Percentiles rank a stretch among this genome's conserved stretches.
Conservation (phyloP, 2,797 vertebrate genomes). For the Tachyglossus aculeatus region DNA sequence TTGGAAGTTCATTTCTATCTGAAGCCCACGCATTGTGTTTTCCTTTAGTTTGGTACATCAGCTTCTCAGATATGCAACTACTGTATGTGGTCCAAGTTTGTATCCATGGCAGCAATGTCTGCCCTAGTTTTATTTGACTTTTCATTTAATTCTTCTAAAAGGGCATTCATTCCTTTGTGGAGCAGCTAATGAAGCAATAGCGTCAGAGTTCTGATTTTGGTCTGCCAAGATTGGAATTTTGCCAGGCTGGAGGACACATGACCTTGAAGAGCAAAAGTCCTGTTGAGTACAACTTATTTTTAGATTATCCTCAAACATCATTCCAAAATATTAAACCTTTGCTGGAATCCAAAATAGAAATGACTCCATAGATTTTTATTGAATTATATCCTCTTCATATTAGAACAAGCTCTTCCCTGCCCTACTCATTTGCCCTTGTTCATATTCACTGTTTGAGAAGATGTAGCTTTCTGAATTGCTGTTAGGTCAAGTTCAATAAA, state of each 20-base stretch:
- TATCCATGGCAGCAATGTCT: conserved; percentile 57
- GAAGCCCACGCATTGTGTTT: not conserved
- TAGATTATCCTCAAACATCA: conserved; percentile 12
- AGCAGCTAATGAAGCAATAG: conserved; percentile 44
- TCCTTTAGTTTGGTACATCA: conserved; percentile 35
- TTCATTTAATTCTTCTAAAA: conserved; percentile 57
- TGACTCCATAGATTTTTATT: not conserved
- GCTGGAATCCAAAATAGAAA: not conserved
- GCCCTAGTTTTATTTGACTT: conserved; percentile 57
- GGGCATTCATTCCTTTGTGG: conserved; percentile 47
- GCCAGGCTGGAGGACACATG: conserved; percentile 51
- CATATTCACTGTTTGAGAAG: conserved; percentile 11
- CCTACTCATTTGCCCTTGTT: not conserved
- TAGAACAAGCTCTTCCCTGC: not conserved
- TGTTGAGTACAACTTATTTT: conserved; percentile 28
- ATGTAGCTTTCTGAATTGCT: not conserved
- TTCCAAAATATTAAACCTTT: conserved; percentile 1
- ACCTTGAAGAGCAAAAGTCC: conserved; percentile 48
- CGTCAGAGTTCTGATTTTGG: conserved; percentile 22
- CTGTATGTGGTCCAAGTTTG: conserved; percentile 29
- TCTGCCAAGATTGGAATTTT: conserved; percentile 62
- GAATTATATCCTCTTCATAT: not conserved
- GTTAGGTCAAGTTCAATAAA: not conserved
- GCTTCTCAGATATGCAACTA: conserved; percentile 32
- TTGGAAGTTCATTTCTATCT: conserved; percentile 18